Percentiles rank a stretch among this genome's conserved stretches.
These are phyloP conservation scores for Eretmochelys imbricata DNA, from an alignment of 2,113 vertebrate species.

Conservation along the genomic window DNA sequence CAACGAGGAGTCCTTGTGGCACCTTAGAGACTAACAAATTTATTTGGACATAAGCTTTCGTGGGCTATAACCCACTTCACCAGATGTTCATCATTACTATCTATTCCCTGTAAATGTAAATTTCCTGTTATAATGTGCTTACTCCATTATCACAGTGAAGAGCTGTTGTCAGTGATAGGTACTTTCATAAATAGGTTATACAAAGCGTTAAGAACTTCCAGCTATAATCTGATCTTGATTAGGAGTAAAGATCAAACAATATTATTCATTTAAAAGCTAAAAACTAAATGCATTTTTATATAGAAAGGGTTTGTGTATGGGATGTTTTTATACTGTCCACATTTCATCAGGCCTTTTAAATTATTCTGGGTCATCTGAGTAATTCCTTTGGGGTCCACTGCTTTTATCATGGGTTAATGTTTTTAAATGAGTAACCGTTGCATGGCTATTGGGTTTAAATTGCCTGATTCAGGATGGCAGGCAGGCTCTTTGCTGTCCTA, in stretches of 20 bases:
- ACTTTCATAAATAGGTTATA: neutral
- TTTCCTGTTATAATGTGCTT: neutral
- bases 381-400: neutral
- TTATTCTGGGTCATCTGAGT: neutral
- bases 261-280: neutral
- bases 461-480: neutral
- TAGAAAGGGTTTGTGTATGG: neutral
- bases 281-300: neutral
- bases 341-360: neutral
- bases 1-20: too few species aligned
- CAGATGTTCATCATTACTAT: neutral
- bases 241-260: neutral
- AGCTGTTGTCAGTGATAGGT: neutral
- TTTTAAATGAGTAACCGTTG: neutral
- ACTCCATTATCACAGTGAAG: neutral
- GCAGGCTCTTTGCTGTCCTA: neutral
- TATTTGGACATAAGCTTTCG: too few species aligned
- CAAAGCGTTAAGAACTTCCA: neutral
- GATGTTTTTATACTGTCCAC: neutral
- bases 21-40: too few species aligned
- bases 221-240: neutral
- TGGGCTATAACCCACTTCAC: too few species aligned
- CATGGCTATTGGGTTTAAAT: neutral
- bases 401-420: neutral
- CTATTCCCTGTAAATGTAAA: neutral